phyloP scores from a whole-genome alignment of 2,888 invertebrate genomes.

The Colletes collaris region DNA sequence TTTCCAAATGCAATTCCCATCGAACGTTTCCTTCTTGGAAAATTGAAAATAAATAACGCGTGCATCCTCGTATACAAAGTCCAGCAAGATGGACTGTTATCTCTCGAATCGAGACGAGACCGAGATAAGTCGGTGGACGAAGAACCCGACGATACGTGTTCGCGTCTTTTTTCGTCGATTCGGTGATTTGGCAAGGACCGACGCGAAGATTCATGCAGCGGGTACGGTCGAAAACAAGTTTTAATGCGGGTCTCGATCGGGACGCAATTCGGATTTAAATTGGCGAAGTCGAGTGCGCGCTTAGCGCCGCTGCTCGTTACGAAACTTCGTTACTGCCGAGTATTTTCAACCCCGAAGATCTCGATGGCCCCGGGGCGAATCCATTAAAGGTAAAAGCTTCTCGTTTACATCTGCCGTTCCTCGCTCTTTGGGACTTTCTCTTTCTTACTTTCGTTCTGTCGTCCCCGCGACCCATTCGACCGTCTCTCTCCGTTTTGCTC shows the following conservation, averaged over 20 bases:
- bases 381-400: slow-evolving; percentile 73
- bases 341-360: slow-evolving; percentile 72
- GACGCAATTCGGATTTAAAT: slow-evolving; percentile 64
- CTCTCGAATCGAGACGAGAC: no score
- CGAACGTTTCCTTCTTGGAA: no score
- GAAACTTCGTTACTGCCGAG: slow-evolving; percentile 69
- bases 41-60: no score
- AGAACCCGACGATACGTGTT: neutral
- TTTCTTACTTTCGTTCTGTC: slow-evolving; percentile 23
- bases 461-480: neutral
- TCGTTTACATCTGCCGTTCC: slow-evolving; percentile 64
- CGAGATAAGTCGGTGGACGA: no score
- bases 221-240: slow-evolving; percentile 39
- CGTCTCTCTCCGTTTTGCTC: neutral
- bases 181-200: slow-evolving; percentile 24
- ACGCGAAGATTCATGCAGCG: slow-evolving; percentile 33
- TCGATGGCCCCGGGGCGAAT: slow-evolving; percentile 67
- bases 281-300: slow-evolving; percentile 46
- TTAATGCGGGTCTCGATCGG: slow-evolving; percentile 59
- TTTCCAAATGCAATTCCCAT: no score
- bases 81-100: no score
- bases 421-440: slow-evolving; percentile 27
- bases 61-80: no score
- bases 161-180: slow-evolving; percentile 30
- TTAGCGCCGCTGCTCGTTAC: slow-evolving; percentile 63